Percentiles rank a stretch among this genome's conserved stretches.
Evolutionary conservation across 2,113 vertebrate genomes (phyloP).

Genomic region (Cyanoramphus novaezelandiae): DNA sequence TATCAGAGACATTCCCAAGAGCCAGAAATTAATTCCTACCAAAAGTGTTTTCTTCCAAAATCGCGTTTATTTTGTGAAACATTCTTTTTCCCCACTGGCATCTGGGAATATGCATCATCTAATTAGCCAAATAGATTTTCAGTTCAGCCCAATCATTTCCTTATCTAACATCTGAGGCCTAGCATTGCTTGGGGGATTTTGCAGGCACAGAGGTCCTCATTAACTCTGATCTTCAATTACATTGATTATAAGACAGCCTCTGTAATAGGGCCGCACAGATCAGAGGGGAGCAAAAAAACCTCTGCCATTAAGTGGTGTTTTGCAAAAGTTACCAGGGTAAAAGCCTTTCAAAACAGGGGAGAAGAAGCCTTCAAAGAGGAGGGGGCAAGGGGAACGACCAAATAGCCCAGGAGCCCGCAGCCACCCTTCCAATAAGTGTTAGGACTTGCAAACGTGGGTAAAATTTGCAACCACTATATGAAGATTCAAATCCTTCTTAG

Average conservation of each 20-base stretch:
- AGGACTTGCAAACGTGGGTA: background rate
- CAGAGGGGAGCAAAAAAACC: conserved; percentile 56
- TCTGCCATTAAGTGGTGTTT: conserved; percentile 48
- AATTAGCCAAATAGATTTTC: conserved; percentile 85
- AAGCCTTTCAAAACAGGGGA: conserved; percentile 3
- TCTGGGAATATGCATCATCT: conserved; percentile 80
- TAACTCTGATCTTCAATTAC: conserved; percentile 84
- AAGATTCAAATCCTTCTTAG: background rate
- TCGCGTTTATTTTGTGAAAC: conserved; percentile 66
- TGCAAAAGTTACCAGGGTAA: conserved; percentile 47
- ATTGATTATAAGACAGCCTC: conserved; percentile 78
- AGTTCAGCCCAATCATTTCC: conserved; percentile 81
- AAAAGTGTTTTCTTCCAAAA: conserved; percentile 65
- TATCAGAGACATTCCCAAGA: background rate
- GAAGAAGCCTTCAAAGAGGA: background rate
- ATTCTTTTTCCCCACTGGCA: conserved; percentile 48
- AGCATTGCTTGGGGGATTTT: conserved; percentile 66
- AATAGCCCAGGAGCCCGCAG: background rate
- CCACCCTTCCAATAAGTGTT: background rate
- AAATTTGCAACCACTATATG: background rate
- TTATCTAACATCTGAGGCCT: conserved; percentile 79
- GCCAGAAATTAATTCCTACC: conserved; percentile 39
- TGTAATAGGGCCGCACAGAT: conserved; percentile 66
- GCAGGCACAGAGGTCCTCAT: conserved; percentile 76
- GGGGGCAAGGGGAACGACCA: background rate